These are phyloP conservation scores for Morpho achilles DNA, from an alignment of 2,888 invertebrate species.

Conservation along the genomic window DNA sequence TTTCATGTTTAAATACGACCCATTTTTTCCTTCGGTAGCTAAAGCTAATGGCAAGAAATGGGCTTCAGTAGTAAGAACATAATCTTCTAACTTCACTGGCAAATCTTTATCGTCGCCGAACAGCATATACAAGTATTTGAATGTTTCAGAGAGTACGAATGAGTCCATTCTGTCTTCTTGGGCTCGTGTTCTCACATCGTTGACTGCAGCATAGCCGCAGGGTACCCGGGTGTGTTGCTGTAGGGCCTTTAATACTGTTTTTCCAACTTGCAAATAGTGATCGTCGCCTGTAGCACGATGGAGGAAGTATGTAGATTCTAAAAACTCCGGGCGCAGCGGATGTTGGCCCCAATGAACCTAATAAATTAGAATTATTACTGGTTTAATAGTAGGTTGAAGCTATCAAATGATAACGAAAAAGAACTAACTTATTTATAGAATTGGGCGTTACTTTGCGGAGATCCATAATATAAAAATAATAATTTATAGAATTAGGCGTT, in stretches of 20 bases:
- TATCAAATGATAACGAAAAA: no score
- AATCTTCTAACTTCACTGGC: constrained; percentile 89
- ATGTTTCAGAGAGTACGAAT: constrained; percentile 97
- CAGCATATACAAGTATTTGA: constrained; percentile 96
- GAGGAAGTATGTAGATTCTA: constrained; percentile 98
- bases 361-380: no score
- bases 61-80: constrained; percentile 95
- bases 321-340: constrained; percentile 96
- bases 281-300: constrained; percentile 97
- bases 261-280: constrained; percentile 95
- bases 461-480: no score
- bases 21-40: constrained; percentile 81
- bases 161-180: constrained; percentile 99
- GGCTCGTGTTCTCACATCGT: constrained; percentile 92
- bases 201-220: constrained; percentile 98
- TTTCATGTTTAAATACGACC: constrained; percentile 62
- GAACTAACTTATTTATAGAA: no score
- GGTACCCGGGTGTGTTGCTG: constrained; percentile 95
- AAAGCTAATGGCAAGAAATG: constrained; percentile 94
- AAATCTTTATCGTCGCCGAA: constrained; percentile 93
- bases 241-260: constrained; percentile 91
- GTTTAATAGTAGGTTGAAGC: no score
- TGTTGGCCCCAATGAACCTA: constrained; percentile 99
- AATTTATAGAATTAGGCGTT: no score
- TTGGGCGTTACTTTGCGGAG: no score